Evolutionary conservation across 1,140 invertebrate species (phyloP).

Genomic region (Semibalanus balanoides): DNA sequence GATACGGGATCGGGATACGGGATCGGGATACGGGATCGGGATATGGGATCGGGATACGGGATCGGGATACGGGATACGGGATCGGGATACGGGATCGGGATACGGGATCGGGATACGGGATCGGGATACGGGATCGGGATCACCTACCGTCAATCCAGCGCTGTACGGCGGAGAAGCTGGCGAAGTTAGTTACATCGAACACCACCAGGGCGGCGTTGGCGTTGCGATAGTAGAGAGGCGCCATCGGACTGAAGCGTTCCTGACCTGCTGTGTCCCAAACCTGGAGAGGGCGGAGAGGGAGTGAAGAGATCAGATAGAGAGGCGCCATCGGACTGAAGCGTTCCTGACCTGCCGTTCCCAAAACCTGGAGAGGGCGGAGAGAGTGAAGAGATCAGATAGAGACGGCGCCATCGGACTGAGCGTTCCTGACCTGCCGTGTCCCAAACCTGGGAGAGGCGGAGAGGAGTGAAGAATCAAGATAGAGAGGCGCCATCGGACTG

Average conservation of each 20-base stretch:
- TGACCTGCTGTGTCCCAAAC: slow-evolving; percentile 85
- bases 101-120: too few relatives aligned
- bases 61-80: too few relatives aligned
- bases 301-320: too few relatives aligned
- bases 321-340: slow-evolving; percentile 83
- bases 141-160: slow-evolving; percentile 53
- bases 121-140: too few relatives aligned
- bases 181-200: slow-evolving; percentile 82
- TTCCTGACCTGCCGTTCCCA: slow-evolving; percentile 91
- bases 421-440: slow-evolving; percentile 90
- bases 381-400: too few relatives aligned
- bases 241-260: slow-evolving; percentile 82
- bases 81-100: too few relatives aligned
- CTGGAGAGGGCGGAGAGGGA: slow-evolving; percentile 32
- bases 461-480: too few relatives aligned
- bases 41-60: too few relatives aligned
- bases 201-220: slow-evolving; percentile 81
- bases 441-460: slow-evolving; percentile 44
- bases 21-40: too few relatives aligned
- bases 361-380: slow-evolving; percentile 36
- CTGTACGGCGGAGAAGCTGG: slow-evolving; percentile 72
- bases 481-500: too few relatives aligned
- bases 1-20: too few relatives aligned
- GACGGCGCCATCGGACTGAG: slow-evolving; percentile 77
- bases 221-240: slow-evolving; percentile 86